Evolutionary conservation across 2,113 vertebrate genomes (phyloP), one percentile per base, ranked within the genome.

Genomic region (Semicossyphus pulcher): DNA sequence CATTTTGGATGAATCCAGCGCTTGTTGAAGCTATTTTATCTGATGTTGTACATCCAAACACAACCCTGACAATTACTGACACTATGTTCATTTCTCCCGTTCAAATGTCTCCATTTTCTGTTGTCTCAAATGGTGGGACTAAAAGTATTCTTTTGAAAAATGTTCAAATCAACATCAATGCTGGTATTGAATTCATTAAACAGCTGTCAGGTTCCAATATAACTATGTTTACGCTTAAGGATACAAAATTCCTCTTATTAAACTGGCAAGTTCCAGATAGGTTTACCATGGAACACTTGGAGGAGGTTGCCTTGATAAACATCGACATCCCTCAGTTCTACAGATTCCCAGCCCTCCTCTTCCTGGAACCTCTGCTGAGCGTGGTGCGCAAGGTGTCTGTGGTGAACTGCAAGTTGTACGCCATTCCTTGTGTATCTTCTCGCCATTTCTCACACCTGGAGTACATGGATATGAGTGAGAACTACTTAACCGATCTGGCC

Each of bases 401-500:
- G 20, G 52, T 80, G 52, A 93, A 90, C 39, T 80, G 90, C 57
- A 94, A 72, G 0, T 85, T 96, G 12, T 95, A 93, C 16, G 79
- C 93, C 48, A 89, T 96, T 44, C 82, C 94, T 6, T 95, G 93
- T 21, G 0, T 0, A 0, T 61, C 94, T 48, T 87, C 93, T 10
- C 10, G 0, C 2, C 0, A 25, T 18, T 83, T 96, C 58, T 63
- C 0, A 7, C 88, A 87, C 0, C 44, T 96, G 23, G 54, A 92
- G n/a, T 95, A 94, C 78, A 58, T 96, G 23, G 96, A 96, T 78
- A 45, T 95, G 3, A 92, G 87, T 53, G 89, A 81, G 26, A 96
- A 96, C 85, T 74, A 95, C 36, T 64, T 96, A 14, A 82, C 45
- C 16, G 94, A 95, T 59, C n/a, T 59, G 2, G 59, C 83, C 5